Evolutionary conservation across 1,140 invertebrate genomes (phyloP).

Genomic region (Eueides isabella): DNA sequence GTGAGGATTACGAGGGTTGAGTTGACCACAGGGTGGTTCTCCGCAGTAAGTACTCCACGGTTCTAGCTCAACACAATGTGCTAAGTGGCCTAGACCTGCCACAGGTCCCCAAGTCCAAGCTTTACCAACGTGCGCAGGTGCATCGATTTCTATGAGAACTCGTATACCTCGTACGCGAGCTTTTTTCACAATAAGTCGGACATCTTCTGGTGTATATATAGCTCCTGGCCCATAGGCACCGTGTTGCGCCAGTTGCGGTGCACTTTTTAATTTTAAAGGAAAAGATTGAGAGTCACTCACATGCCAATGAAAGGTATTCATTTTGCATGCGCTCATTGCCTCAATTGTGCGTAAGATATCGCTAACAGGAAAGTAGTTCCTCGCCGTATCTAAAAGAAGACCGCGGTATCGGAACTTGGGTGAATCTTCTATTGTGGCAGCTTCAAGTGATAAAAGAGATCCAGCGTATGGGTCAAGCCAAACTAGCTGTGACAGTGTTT

Average conservation of each 20-base stretch:
- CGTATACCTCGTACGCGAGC: conserved; percentile 87
- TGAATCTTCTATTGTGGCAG: conserved; percentile 83
- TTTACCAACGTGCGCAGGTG: conserved; percentile 91
- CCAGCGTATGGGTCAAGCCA: conserved; percentile 87
- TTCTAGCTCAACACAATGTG: conserved; percentile 88
- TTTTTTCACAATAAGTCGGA: conserved; percentile 85
- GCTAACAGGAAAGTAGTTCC: conserved; percentile 88
- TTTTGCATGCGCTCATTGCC: conserved; percentile 90
- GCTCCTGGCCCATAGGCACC: conserved; percentile 89
- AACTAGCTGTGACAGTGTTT: conserved; percentile 90
- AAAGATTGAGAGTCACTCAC: conserved; percentile 93
- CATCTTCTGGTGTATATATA: conserved; percentile 87
- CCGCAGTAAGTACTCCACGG: conserved; percentile 91
- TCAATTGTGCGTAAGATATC: conserved; percentile 88
- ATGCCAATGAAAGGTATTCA: conserved; percentile 95
- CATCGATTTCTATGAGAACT: conserved; percentile 89
- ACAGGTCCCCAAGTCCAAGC: conserved; percentile 90
- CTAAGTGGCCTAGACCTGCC: conserved; percentile 86
- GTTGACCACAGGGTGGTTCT: conserved; percentile 92
- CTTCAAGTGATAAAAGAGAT: conserved; percentile 84
- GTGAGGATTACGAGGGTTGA: conserved; percentile 90
- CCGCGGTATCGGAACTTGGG: conserved; percentile 87
- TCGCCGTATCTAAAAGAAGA: conserved; percentile 88
- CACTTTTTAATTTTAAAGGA: conserved; percentile 86
- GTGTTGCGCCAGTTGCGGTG: conserved; percentile 87